These are phyloP conservation scores for Ophion ellenae DNA, from an alignment of 2,888 invertebrate genomes.

Conservation along the genomic window DNA sequence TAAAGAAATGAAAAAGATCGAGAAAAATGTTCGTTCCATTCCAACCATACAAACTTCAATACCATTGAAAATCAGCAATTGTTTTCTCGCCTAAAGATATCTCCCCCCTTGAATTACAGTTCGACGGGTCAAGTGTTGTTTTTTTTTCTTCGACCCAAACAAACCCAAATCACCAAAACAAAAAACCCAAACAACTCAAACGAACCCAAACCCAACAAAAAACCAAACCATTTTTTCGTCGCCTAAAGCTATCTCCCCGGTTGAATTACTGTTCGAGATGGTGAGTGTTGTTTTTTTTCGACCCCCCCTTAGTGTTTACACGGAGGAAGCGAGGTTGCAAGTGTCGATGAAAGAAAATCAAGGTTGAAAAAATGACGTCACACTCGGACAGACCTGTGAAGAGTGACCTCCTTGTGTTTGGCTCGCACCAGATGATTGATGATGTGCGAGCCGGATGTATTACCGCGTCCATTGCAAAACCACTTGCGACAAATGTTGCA, in stretches of 20 bases:
- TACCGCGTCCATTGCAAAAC: constrained; percentile 99
- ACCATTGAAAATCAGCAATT: no score
- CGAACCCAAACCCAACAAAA: no score
- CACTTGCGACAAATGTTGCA: constrained; percentile 99
- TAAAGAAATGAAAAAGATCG: no score
- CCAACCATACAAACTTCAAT: no score
- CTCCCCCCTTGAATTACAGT: not conserved
- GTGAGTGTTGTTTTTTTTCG: no score
- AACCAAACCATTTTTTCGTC: not conserved
- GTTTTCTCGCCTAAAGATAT: no score
- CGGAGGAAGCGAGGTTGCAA: not conserved
- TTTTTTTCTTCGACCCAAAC: not conserved
- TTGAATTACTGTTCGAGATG: not conserved
- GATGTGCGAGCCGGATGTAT: constrained; percentile 99
- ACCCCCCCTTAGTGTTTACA: no score
- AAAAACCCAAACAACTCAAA: no score
- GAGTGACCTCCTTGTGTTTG: constrained; percentile 99
- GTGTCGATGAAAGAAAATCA: constrained; percentile 13
- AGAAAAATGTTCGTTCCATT: no score
- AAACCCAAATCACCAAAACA: no score
- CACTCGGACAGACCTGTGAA: constrained; percentile 87
- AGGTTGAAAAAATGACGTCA: constrained; percentile 5
- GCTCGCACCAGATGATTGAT: constrained; percentile 99
- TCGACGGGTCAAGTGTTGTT: not conserved
- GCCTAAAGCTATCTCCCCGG: no score